These are phyloP conservation scores for Marronus borbonicus DNA, from an alignment of 2,888 invertebrate genomes.

Conservation along the genomic window DNA sequence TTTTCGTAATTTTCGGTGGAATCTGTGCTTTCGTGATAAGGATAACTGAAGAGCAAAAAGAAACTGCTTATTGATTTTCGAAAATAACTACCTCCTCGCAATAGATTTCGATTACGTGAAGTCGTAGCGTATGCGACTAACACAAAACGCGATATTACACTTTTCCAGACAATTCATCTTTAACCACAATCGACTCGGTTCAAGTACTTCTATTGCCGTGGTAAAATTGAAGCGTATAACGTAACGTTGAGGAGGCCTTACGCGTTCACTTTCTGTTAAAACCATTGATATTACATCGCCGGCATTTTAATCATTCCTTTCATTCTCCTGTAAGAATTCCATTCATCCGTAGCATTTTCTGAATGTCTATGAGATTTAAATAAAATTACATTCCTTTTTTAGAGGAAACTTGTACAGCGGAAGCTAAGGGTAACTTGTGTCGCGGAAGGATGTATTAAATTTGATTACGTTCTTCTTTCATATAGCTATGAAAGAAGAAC, in stretches of 20 bases:
- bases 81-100: no score
- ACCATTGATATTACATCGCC: slow-evolving; percentile 32
- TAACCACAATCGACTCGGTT: neutral
- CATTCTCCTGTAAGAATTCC: neutral
- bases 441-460: slow-evolving; percentile 12
- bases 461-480: neutral
- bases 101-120: no score
- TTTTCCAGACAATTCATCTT: neutral
- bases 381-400: slow-evolving; percentile 38
- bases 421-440: slow-evolving; percentile 8
- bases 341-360: slow-evolving; percentile 36
- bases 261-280: neutral
- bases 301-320: slow-evolving; percentile 12
- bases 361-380: slow-evolving; percentile 41
- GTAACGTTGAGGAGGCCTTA: neutral
- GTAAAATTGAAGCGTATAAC: neutral
- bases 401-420: neutral
- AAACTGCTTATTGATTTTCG: no score
- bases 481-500: neutral
- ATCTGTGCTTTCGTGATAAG: no score
- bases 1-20: no score
- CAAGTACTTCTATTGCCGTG: neutral
- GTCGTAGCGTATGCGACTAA: no score
- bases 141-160: no score
- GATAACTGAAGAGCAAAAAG: no score